These are phyloP conservation scores for Corythornis cristatus DNA, from an alignment of 2,113 vertebrate genomes.

Conservation along the genomic window DNA sequence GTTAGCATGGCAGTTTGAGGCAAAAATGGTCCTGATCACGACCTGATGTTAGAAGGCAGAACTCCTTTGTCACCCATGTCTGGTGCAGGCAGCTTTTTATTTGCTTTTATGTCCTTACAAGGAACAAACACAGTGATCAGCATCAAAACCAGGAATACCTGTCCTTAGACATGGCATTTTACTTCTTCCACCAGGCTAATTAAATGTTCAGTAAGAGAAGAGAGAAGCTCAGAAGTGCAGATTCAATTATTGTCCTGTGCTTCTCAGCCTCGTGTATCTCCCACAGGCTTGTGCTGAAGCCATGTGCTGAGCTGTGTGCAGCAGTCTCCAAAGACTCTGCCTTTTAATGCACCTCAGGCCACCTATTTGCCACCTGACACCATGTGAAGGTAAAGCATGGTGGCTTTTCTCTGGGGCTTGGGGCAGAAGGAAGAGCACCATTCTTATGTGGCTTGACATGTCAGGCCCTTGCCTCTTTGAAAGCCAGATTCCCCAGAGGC, in stretches of 20 bases:
- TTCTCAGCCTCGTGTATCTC: not conserved
- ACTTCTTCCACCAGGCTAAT: not conserved
- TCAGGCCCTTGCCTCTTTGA: not conserved
- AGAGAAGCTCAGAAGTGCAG: not conserved
- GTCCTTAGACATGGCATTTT: not conserved
- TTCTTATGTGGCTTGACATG: not conserved
- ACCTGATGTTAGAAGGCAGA: not conserved
- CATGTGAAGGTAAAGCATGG: fast-evolving
- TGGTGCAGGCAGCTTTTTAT: not conserved
- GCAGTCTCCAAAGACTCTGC: not conserved
- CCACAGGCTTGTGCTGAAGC: not conserved
- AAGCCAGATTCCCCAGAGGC: not conserved
- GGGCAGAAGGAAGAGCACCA: not conserved
- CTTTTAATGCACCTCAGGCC: too few species aligned
- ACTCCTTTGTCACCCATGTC: not conserved
- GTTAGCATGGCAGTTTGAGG: not conserved
- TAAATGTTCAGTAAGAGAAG: not conserved
- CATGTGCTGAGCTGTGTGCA: not conserved
- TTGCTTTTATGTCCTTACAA: not conserved
- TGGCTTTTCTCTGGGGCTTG: not conserved
- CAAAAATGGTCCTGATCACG: not conserved
- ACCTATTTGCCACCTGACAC: not conserved
- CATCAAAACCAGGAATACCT: not conserved
- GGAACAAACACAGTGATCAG: not conserved
- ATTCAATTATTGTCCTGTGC: not conserved